These are phyloP conservation scores for Salvator merianae DNA, from an alignment of 2,113 vertebrate genomes.

Conservation along the genomic window DNA sequence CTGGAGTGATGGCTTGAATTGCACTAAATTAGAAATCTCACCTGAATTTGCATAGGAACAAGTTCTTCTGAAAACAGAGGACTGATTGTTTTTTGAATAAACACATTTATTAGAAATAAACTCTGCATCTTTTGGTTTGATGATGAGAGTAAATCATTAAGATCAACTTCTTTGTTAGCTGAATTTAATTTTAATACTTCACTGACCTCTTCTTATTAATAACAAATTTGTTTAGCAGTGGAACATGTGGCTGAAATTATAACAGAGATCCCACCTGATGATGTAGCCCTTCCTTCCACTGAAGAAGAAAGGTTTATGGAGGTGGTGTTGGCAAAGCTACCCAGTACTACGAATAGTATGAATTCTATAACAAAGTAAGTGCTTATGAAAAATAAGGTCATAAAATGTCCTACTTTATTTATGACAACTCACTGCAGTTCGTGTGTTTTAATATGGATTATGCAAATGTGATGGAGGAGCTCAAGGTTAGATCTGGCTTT, in stretches of 20 bases:
- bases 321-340: conserved; percentile 76
- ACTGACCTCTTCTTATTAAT: conserved; percentile 7
- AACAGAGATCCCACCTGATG: conserved; percentile 72
- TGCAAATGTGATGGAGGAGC: background rate
- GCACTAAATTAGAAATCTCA: background rate
- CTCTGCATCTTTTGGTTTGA: background rate
- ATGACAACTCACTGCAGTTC: background rate
- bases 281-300: conserved; percentile 54
- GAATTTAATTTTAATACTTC: background rate
- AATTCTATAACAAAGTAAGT: conserved; percentile 76
- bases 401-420: background rate
- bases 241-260: conserved; percentile 72
- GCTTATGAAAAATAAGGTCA: background rate
- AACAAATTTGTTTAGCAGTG: conserved; percentile 46
- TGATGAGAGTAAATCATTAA: background rate
- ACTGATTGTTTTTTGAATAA: background rate
- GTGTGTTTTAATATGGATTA: background rate
- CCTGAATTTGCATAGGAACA: background rate
- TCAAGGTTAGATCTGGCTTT: background rate
- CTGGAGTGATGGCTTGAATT: background rate
- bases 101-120: background rate
- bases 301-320: conserved; percentile 79
- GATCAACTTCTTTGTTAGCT: background rate
- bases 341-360: conserved; percentile 59
- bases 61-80: background rate